These are phyloP conservation scores for Dione juno DNA, from an alignment of 2,888 invertebrate species.

Conservation along the genomic window DNA sequence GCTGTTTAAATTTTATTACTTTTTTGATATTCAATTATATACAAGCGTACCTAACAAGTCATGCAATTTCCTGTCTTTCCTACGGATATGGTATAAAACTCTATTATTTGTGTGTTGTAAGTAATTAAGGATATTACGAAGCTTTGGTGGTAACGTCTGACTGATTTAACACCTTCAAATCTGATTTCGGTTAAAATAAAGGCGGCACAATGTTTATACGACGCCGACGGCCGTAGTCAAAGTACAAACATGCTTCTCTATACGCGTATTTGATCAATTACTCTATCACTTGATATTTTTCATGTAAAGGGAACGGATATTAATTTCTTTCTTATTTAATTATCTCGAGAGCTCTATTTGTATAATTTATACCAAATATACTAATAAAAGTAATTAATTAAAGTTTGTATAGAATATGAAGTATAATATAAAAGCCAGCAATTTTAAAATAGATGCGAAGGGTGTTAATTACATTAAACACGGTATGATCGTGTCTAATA, in stretches of 20 bases:
- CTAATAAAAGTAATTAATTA: neutral
- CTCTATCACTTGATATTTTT: no score
- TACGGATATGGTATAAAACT: neutral
- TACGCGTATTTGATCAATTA: no score
- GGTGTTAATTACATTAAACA: slow-evolving; percentile 42
- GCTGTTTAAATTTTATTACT: no score
- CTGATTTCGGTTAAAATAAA: no score
- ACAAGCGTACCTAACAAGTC: neutral
- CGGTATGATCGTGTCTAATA: slow-evolving; percentile 41
- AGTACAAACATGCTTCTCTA: no score
- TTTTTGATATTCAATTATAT: neutral
- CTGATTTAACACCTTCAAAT: no score
- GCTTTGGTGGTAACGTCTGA: no score
- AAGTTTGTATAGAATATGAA: neutral
- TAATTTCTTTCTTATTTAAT: neutral
- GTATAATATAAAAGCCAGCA: neutral
- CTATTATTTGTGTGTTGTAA: neutral
- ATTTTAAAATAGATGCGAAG: slow-evolving; percentile 34
- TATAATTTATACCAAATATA: neutral
- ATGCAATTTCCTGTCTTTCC: neutral
- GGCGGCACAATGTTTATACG: no score
- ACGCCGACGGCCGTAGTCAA: no score
- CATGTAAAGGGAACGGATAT: no score
- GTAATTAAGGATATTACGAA: no score
- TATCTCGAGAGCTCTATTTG: neutral